Percentiles rank a stretch among this genome's conserved stretches.
Conservation (phyloP, 1,140 invertebrate species). For the Drosophila rhopaloa region DNA sequence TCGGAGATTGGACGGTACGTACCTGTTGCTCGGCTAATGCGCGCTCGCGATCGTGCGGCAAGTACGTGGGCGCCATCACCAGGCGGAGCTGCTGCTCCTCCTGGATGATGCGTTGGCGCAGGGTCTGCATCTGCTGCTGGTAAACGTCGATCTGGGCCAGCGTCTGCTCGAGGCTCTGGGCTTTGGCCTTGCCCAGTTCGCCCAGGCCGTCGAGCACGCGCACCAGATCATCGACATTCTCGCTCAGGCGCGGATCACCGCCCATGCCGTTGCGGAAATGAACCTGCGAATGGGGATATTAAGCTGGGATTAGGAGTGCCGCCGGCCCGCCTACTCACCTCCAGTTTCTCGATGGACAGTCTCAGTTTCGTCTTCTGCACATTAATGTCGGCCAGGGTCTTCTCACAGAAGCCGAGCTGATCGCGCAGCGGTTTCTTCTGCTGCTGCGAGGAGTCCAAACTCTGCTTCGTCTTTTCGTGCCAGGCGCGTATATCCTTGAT, state of each 20-base stretch:
- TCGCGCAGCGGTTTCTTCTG: constrained; percentile 94
- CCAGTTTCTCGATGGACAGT: constrained; percentile 96
- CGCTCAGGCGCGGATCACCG: constrained; percentile 90
- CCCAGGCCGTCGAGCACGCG: constrained; percentile 88
- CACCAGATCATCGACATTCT: constrained; percentile 89
- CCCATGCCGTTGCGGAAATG: constrained; percentile 94
- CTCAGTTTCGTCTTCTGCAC: constrained; percentile 96
- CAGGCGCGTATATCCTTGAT: constrained; percentile 94
- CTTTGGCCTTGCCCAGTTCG: constrained; percentile 89
- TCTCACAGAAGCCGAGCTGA: constrained; percentile 93
- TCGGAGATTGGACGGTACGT: constrained; percentile 85
- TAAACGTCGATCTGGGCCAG: constrained; percentile 94
- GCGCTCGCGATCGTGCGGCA: constrained; percentile 92
- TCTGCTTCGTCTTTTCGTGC: constrained; percentile 93
- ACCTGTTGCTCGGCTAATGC: constrained; percentile 96
- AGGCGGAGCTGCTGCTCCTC: constrained; percentile 94
- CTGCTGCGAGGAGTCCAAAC: constrained; percentile 91
- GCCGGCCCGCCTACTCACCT: constrained; percentile 86
- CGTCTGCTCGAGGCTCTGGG: constrained; percentile 90
- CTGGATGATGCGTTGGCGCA: constrained; percentile 92
- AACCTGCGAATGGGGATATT: constrained; percentile 86
- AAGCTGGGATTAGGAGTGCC: constrained; percentile 25
- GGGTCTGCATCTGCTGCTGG: constrained; percentile 93
- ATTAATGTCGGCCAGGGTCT: constrained; percentile 93
- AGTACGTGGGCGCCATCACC: constrained; percentile 92